Evolutionary conservation across 2,888 invertebrate species (phyloP).

Genomic region (Chrysotoxum bicinctum): DNA sequence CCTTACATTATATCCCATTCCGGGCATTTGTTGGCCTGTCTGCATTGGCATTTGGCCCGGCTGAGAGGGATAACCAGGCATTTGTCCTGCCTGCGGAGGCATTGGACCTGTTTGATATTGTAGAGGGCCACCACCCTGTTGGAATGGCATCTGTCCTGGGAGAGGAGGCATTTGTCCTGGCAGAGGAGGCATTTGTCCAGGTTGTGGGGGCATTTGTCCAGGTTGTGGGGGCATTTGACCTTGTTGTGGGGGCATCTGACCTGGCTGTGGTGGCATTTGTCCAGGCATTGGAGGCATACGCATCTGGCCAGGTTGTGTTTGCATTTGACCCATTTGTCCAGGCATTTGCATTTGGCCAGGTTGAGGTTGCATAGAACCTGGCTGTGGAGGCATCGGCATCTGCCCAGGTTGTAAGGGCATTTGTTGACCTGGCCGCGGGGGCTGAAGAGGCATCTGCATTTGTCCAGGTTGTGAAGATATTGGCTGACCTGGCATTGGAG

Average conservation of each 20-base stretch:
- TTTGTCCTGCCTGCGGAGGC: constrained; percentile 73
- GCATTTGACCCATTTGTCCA: constrained; percentile 58
- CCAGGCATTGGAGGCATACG: constrained; percentile 46
- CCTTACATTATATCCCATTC: constrained; percentile 77
- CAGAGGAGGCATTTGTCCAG: constrained; percentile 60
- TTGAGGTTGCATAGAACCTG: constrained; percentile 60
- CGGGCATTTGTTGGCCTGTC: constrained; percentile 74
- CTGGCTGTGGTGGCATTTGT: constrained; percentile 68
- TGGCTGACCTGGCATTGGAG: constrained; percentile 52
- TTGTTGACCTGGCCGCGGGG: constrained; percentile 69
- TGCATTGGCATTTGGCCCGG: constrained; percentile 75
- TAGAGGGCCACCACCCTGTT: constrained; percentile 75
- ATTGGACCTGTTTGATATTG: constrained; percentile 70
- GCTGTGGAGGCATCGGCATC: constrained; percentile 73
- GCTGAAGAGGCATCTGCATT: constrained; percentile 34
- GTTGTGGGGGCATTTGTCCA: constrained; percentile 71
- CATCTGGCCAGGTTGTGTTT: constrained; percentile 67
- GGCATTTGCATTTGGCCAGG: constrained; percentile 74
- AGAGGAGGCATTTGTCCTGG: constrained; percentile 65
- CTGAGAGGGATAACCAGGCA: constrained; percentile 76
- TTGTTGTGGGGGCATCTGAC: constrained; percentile 54
- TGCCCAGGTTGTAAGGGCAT: constrained; percentile 66
- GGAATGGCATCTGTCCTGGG: constrained; percentile 77
- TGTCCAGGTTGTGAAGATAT: constrained; percentile 22
- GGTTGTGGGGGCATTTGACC: constrained; percentile 58